Conservation (phyloP, 2,888 invertebrate species). For the Agrochola circellaris region DNA sequence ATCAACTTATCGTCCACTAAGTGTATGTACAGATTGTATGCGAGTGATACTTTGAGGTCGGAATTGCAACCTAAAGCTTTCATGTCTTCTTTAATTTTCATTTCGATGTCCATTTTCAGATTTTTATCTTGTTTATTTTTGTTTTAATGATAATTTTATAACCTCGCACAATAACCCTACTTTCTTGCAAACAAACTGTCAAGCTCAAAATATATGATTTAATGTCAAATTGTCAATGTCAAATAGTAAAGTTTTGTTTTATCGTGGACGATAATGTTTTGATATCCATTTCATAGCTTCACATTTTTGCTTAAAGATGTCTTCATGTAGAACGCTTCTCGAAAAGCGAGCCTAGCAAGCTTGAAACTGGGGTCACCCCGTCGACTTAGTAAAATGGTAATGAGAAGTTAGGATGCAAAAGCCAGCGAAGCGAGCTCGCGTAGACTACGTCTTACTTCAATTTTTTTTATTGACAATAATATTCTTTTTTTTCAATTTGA, state of each 20-base stretch:
- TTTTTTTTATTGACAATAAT: no score
- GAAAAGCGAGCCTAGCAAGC: no score
- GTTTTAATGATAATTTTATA: slow-evolving; percentile 25
- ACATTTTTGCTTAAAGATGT: no score
- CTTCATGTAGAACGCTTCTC: no score
- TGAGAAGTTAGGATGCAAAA: no score
- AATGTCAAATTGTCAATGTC: slow-evolving; percentile 13
- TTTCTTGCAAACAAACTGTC: slow-evolving; percentile 18
- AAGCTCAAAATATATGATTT: not conserved
- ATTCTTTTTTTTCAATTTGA: no score
- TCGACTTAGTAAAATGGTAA: no score
- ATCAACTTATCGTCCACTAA: slow-evolving; percentile 87
- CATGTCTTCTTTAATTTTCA: slow-evolving; percentile 86
- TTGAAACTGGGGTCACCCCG: no score
- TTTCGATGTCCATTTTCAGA: slow-evolving; percentile 82
- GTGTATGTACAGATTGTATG: slow-evolving; percentile 85
- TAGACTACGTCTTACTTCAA: no score
- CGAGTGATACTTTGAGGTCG: slow-evolving; percentile 82
- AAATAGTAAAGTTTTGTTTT: slow-evolving; percentile 22
- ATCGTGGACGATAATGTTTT: slow-evolving; percentile 2
- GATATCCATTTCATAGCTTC: not conserved
- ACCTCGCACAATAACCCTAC: slow-evolving; percentile 2
- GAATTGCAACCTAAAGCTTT: slow-evolving; percentile 84
- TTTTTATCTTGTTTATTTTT: slow-evolving; percentile 42
- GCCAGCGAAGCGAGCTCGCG: no score